These are phyloP conservation scores for Acanthosepion lycidas DNA, from an alignment of 2,888 invertebrate genomes.

Conservation along the genomic window DNA sequence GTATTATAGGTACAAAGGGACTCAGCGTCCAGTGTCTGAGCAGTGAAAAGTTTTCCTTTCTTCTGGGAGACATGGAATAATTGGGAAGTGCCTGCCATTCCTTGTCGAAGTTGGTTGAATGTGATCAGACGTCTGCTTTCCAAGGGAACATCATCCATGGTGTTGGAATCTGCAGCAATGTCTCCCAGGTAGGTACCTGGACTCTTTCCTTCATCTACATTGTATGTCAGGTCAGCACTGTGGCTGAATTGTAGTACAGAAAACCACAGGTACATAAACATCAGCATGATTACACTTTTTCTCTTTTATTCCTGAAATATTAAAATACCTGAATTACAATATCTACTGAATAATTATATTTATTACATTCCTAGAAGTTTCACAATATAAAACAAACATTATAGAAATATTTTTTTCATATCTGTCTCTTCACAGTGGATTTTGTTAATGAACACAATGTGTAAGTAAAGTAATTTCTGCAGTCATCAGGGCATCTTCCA, in stretches of 20 bases:
- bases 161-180: neutral
- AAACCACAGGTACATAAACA: neutral
- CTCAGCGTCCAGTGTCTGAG: slow-evolving; percentile 24
- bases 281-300: neutral
- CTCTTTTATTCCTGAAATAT: neutral
- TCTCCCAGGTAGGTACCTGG: neutral
- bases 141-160: neutral
- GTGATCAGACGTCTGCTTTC: neutral
- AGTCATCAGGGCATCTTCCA: neutral
- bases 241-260: neutral
- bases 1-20: neutral
- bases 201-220: neutral
- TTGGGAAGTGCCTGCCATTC: neutral
- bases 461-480: neutral
- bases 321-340: neutral
- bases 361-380: neutral
- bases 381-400: neutral
- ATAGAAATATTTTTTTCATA: too few species aligned
- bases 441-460: neutral
- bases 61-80: neutral
- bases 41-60: slow-evolving; percentile 24
- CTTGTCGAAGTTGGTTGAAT: neutral
- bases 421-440: neutral
- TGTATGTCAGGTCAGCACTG: neutral
- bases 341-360: neutral